phyloP scores from a whole-genome alignment of 2,888 invertebrate genomes.

The Xanthostigma xanthostigma region DNA sequence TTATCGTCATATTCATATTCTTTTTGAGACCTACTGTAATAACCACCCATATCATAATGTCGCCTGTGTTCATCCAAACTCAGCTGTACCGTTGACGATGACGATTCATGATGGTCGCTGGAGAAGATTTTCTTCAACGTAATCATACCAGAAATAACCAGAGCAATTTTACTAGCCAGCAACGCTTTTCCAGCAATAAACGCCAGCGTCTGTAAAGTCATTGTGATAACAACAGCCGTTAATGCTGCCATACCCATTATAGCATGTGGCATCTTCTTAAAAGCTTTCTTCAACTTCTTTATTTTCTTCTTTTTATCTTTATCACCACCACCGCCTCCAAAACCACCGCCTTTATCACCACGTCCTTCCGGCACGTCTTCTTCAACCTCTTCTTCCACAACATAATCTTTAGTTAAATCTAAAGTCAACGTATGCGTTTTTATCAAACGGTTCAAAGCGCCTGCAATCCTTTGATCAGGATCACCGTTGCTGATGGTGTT shows the following conservation, averaged over 20 bases:
- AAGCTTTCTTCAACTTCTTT: constrained; percentile 16
- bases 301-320: constrained; percentile 11
- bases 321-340: constrained; percentile 7
- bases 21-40: constrained; percentile 7
- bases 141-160: constrained; percentile 56
- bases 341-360: constrained; percentile 7
- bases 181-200: constrained; percentile 56
- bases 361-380: constrained; percentile 10
- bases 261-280: constrained; percentile 21
- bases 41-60: too few relatives aligned
- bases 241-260: constrained; percentile 25
- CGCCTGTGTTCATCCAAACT: too few relatives aligned
- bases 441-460: constrained; percentile 42
- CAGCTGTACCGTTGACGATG: constrained; percentile 47
- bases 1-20: constrained; percentile 19
- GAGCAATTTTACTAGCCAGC: constrained; percentile 55
- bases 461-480: constrained; percentile 27
- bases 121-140: constrained; percentile 58
- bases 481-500: constrained; percentile 9
- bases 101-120: constrained; percentile 43
- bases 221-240: constrained; percentile 50
- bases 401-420: constrained; percentile 31
- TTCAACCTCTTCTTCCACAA: constrained; percentile 9
- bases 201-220: constrained; percentile 53
- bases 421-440: constrained; percentile 48